A percentile compares a stretch with the other conserved stretches of the same genome.
Conservation (phyloP, 2,797 vertebrate genomes). For the Heteromormyrus szaboi region DNA sequence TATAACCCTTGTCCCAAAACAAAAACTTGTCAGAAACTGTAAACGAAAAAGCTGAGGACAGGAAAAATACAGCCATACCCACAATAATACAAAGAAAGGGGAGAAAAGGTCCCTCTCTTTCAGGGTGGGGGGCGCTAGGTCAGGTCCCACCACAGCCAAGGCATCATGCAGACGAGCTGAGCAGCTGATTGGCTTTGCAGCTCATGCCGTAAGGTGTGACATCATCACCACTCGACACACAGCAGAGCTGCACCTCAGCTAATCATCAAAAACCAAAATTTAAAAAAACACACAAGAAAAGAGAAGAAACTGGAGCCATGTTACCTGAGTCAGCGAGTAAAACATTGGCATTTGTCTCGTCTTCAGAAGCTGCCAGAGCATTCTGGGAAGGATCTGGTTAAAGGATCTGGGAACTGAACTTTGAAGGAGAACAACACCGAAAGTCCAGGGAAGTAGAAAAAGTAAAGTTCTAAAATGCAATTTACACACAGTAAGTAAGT, state of each 20-base stretch:
- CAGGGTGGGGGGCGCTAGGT: too few species aligned
- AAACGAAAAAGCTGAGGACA: conserved; percentile 14
- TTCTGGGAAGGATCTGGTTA: not conserved
- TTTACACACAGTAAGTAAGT: not conserved
- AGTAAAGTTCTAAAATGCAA: conserved; percentile 2
- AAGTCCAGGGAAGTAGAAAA: not conserved
- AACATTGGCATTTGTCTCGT: conserved; percentile 19
- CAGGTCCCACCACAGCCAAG: not conserved
- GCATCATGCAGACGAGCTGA: not conserved
- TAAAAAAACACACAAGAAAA: not conserved
- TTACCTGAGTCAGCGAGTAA: conserved; percentile 38
- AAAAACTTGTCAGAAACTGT: conserved; percentile 3
- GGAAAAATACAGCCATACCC: conserved; percentile 9
- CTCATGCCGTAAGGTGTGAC: not conserved
- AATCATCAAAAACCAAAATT: not conserved
- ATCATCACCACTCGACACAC: not conserved
- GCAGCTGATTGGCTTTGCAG: not conserved
- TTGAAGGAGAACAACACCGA: not conserved
- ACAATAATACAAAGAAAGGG: not conserved
- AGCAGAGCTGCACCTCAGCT: not conserved
- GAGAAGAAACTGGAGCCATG: conserved; percentile 18
- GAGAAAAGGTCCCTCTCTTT: conserved; percentile 3
- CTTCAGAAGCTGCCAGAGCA: conserved; percentile 7
- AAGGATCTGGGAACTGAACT: not conserved
- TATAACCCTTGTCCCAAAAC: conserved; percentile 17